Percentiles rank a stretch among this genome's conserved stretches.
These are phyloP conservation scores for Acrocephalus scirpaceus DNA, from an alignment of 2,797 vertebrate genomes.

Conservation along the genomic window DNA sequence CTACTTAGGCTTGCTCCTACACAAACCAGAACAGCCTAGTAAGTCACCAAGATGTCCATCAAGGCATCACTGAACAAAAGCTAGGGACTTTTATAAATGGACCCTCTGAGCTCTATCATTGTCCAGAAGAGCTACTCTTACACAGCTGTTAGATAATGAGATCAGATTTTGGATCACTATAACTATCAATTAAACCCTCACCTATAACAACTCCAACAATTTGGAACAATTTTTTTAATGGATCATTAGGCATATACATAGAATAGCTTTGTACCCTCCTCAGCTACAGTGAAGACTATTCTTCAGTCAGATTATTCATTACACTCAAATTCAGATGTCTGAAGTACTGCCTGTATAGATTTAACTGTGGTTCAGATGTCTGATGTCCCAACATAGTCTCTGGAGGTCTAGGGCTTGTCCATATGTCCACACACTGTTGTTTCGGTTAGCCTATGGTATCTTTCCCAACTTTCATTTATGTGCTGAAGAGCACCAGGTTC, in stretches of 20 bases:
- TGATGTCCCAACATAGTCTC: background rate
- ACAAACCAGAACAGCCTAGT: background rate
- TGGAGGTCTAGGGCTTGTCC: background rate
- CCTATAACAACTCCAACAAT: background rate
- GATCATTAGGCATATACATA: background rate
- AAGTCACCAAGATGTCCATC: background rate
- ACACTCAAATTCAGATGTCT: background rate
- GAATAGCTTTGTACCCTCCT: background rate
- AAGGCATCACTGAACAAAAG: background rate
- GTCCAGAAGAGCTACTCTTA: background rate
- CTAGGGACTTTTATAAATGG: background rate
- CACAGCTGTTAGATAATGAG: background rate
- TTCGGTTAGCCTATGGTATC: background rate
- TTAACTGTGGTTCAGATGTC: background rate
- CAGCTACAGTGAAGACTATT: background rate
- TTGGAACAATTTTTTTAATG: background rate
- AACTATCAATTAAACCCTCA: background rate
- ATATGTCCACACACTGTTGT: background rate
- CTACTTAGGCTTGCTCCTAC: background rate
- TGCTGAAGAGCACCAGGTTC: background rate
- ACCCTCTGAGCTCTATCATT: background rate
- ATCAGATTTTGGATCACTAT: background rate
- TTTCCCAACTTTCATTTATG: background rate
- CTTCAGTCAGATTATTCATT: background rate
- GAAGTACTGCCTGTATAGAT: background rate